phyloP scores from a whole-genome alignment of 2,888 invertebrate genomes.

The Lutraria lutraria region DNA sequence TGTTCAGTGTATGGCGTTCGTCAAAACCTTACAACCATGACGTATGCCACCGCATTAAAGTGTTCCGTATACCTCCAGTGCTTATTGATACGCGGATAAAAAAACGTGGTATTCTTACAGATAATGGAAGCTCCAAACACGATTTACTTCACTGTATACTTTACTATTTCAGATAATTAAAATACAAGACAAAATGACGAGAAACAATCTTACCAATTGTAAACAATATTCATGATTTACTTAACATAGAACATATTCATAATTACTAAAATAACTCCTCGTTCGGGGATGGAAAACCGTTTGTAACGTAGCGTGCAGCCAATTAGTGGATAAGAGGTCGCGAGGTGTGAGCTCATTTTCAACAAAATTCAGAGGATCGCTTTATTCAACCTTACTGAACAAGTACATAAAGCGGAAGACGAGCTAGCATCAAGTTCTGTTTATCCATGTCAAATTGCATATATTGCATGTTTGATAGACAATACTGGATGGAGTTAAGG shows the following conservation, averaged over 20 bases:
- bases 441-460: neutral
- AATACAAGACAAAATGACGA: constrained; percentile 48
- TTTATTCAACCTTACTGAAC: neutral
- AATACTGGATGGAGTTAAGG: neutral
- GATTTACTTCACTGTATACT: constrained; percentile 44
- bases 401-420: neutral
- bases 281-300: constrained; percentile 18
- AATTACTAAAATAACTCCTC: constrained; percentile 15
- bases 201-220: constrained; percentile 49
- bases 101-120: constrained; percentile 37
- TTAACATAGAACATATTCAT: constrained; percentile 24
- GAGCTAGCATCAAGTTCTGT: neutral
- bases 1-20: too few relatives aligned
- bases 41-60: neutral
- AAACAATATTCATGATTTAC: constrained; percentile 55
- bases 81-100: constrained; percentile 47
- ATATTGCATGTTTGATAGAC: neutral
- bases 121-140: constrained; percentile 46
- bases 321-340: constrained; percentile 3
- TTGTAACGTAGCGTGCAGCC: constrained; percentile 15
- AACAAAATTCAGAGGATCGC: neutral
- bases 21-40: neutral
- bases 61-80: constrained; percentile 24
- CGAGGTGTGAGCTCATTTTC: neutral
- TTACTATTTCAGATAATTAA: constrained; percentile 59